Percentiles rank a stretch among this genome's conserved stretches.
These are phyloP conservation scores for Scolopax bukidnonensis DNA, from an alignment of 2,797 vertebrate genomes.

Conservation along the genomic window DNA sequence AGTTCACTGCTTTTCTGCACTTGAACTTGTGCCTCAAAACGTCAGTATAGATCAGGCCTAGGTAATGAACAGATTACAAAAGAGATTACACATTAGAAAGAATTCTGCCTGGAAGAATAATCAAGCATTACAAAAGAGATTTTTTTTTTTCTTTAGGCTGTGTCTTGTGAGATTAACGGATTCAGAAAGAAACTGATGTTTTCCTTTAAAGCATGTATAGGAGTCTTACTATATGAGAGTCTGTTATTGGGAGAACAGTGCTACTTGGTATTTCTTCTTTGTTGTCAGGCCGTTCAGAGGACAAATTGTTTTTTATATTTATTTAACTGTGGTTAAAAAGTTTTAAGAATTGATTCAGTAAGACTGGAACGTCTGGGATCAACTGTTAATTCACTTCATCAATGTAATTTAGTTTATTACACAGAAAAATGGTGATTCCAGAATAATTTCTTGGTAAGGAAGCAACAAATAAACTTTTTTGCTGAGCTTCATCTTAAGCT, in stretches of 20 bases:
- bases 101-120: neutral
- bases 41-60: neutral
- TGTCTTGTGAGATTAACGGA: neutral
- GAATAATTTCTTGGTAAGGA: neutral
- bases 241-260: neutral
- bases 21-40: neutral
- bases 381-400: neutral
- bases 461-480: neutral
- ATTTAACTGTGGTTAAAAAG: neutral
- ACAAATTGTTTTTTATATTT: neutral
- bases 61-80: neutral
- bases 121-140: neutral
- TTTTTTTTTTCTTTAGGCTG: neutral
- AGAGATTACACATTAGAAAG: neutral
- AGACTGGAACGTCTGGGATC: neutral
- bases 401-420: neutral
- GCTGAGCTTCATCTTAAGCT: neutral
- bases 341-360: neutral
- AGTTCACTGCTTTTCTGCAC: neutral
- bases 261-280: neutral
- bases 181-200: neutral
- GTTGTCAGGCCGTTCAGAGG: neutral
- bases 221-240: neutral
- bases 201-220: neutral
- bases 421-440: neutral